Evolutionary conservation across 2,797 vertebrate species (phyloP).

Genomic region (Tinamus major): DNA sequence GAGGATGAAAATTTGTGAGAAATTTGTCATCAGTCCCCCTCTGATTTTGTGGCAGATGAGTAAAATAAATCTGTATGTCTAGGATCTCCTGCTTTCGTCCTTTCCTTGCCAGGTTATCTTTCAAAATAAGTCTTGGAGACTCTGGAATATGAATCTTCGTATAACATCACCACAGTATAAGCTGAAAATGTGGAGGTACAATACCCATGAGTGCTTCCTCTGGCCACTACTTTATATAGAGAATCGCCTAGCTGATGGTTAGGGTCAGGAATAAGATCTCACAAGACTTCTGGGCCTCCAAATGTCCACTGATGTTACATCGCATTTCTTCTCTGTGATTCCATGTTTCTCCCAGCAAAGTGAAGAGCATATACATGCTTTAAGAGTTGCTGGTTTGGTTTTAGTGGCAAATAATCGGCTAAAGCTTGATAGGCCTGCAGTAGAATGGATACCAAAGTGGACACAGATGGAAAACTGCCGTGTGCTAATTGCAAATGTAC

Average conservation of each 20-base stretch:
- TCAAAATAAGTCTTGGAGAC: not conserved
- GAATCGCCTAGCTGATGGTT: accelerated
- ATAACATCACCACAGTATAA: not conserved
- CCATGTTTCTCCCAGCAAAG: accelerated
- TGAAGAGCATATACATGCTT: accelerated
- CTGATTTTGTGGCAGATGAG: not conserved
- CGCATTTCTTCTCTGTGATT: not conserved
- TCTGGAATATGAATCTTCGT: not conserved
- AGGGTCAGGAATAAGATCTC: not conserved
- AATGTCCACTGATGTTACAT: accelerated
- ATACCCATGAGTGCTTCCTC: accelerated
- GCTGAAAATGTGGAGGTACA: accelerated
- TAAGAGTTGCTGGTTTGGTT: not conserved
- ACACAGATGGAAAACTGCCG: not conserved
- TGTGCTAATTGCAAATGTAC: accelerated
- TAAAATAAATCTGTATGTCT: not conserved
- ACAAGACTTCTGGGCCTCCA: accelerated
- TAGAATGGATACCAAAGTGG: accelerated
- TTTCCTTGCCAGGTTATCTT: accelerated
- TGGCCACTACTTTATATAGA: accelerated
- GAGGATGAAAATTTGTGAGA: not conserved
- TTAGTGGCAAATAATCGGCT: not conserved
- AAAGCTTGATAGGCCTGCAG: accelerated
- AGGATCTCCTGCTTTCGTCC: not conserved
- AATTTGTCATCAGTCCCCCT: accelerated